A percentile compares a stretch with the other conserved stretches of the same genome.
Evolutionary conservation across 2,888 invertebrate species (phyloP).

Genomic region (Acanthosepion esculentum): DNA sequence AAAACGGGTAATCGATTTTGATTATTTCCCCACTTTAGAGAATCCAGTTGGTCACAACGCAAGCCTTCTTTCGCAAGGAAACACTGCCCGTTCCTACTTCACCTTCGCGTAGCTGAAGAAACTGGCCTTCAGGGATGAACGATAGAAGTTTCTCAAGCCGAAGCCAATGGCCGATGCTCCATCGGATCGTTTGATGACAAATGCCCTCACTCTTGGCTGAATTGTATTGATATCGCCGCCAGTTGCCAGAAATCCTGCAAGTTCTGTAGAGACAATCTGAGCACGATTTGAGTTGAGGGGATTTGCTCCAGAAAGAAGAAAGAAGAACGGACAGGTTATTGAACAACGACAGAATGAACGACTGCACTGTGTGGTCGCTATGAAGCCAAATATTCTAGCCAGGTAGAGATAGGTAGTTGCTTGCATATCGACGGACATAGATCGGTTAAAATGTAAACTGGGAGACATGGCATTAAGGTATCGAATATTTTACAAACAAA

Average conservation of each 20-base stretch:
- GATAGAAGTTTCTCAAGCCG: background rate
- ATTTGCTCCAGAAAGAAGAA: background rate
- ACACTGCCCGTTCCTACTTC: background rate
- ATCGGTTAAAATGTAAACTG: background rate
- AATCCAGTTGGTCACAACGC: too few relatives aligned
- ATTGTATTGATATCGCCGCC: background rate
- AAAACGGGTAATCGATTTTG: too few relatives aligned
- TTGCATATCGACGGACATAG: background rate
- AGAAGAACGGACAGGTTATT: background rate
- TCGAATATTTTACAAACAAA: background rate
- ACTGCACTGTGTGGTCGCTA: background rate
- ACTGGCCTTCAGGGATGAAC: background rate
- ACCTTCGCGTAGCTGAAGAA: background rate
- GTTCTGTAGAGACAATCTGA: background rate
- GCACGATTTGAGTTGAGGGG: background rate
- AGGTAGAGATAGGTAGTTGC: background rate
- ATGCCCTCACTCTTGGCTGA: background rate
- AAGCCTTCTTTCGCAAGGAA: background rate
- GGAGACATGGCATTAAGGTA: background rate
- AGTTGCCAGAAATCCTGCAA: constrained; percentile 13
- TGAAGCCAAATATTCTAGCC: background rate
- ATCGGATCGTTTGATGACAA: background rate
- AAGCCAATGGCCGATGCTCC: background rate
- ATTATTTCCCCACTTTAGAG: too few relatives aligned
- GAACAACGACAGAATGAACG: background rate